Conservation (phyloP, 2,113 vertebrate genomes). For the Condylura cristata region DNA sequence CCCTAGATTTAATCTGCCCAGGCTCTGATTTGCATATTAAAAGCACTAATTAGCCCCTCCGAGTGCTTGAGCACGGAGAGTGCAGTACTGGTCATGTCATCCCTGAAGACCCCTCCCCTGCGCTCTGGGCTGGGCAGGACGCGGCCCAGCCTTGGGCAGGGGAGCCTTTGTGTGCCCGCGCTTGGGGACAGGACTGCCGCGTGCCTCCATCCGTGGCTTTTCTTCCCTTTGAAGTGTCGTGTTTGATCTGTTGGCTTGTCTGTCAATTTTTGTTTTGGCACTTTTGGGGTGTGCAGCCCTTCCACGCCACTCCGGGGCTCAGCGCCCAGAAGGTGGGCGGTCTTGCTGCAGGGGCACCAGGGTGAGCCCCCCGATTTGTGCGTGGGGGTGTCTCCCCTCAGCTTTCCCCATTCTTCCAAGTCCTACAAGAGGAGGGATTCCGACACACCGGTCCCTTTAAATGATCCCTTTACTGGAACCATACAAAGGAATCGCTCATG, state of each 20-base stretch:
- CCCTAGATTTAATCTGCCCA: conserved; percentile 94
- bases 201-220: conserved; percentile 84
- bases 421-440: neutral
- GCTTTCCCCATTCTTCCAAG: neutral
- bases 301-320: neutral
- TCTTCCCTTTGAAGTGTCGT: conserved; percentile 89
- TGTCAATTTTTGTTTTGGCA: conserved; percentile 80
- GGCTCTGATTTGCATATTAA: conserved; percentile 99
- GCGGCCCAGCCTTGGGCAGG: conserved; percentile 85
- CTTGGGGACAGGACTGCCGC: conserved; percentile 79
- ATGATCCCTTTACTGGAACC: conserved; percentile 70
- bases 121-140: conserved; percentile 83
- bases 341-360: conserved; percentile 50
- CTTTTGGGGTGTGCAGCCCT: neutral
- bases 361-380: conserved; percentile 52
- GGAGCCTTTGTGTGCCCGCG: conserved; percentile 84
- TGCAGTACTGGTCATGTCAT: conserved; percentile 91
- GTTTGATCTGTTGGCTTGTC: conserved; percentile 90
- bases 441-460: conserved; percentile 57
- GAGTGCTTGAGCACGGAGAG: conserved; percentile 92
- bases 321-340: neutral
- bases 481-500: conserved; percentile 60
- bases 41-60: conserved; percentile 99
- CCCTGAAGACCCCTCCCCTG: conserved; percentile 84
- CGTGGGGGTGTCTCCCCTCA: conserved; percentile 45